A percentile compares a stretch with the other conserved stretches of the same genome.
phyloP scores from a whole-genome alignment of 2,113 vertebrate species.

The Crotalus horridus region DNA sequence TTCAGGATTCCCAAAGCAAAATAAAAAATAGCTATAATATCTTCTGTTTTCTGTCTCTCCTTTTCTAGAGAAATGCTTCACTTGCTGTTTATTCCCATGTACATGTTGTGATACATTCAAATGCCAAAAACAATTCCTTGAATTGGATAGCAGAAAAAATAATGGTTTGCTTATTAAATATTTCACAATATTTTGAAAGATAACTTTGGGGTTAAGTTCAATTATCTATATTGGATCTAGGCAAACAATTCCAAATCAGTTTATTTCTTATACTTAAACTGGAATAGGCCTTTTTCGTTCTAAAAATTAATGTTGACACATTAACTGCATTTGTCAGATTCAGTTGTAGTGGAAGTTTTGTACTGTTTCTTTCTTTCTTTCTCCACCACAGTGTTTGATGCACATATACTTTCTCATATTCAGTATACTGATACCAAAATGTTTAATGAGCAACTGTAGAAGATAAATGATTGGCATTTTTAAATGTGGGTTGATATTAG shows the following conservation, averaged over 20 bases:
- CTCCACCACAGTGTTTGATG: not conserved
- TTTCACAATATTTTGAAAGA: constrained; percentile 12
- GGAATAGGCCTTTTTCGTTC: not conserved
- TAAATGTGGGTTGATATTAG: not conserved
- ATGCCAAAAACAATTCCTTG: not conserved
- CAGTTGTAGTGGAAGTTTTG: not conserved
- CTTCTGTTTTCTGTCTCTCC: not conserved
- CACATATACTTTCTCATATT: not conserved
- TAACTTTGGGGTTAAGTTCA: constrained; percentile 27
- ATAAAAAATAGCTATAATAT: not conserved
- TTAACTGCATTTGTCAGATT: not conserved
- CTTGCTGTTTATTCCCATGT: not conserved
- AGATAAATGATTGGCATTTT: constrained; percentile 34
- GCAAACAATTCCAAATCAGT: constrained; percentile 34
- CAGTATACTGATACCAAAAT: constrained; percentile 34
- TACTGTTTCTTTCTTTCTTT: constrained; percentile 35
- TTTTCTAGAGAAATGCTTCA: not conserved
- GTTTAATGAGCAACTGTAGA: constrained; percentile 31
- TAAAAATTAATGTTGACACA: constrained; percentile 6
- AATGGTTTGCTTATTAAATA: not conserved
- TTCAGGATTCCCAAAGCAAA: not conserved
- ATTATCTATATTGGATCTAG: not conserved
- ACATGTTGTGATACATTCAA: not conserved
- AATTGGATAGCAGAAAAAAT: not conserved
- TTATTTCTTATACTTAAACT: constrained; percentile 23